Evolutionary conservation across 1,140 invertebrate species (phyloP).

Genomic region (Apocrypta bakeri): DNA sequence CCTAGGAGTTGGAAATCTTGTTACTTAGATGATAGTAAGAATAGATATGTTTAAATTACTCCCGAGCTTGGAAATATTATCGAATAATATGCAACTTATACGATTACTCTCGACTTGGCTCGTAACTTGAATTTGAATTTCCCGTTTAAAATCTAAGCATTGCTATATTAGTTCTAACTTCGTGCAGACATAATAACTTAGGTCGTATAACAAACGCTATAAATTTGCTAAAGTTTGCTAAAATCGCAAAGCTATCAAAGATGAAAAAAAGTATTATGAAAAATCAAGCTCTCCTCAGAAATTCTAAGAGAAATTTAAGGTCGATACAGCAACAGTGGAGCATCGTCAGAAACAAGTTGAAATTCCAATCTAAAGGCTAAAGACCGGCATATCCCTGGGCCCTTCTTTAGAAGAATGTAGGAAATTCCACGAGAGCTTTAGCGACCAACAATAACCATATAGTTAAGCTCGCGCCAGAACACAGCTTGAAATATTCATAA

Average conservation of each 20-base stretch:
- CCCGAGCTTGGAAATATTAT: too few species aligned
- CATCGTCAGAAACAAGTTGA: slow-evolving; percentile 5
- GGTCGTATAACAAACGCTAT: too few species aligned
- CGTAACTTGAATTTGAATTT: too few species aligned
- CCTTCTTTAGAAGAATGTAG: not conserved
- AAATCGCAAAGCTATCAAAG: not conserved
- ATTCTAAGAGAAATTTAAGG: not conserved
- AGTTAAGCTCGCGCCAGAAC: slow-evolving; percentile 5
- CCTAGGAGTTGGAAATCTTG: too few species aligned
- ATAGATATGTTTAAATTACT: too few species aligned
- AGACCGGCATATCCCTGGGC: not conserved
- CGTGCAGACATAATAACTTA: too few species aligned
- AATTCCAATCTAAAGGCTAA: slow-evolving; percentile 22
- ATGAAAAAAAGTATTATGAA: not conserved
- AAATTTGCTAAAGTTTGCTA: too few species aligned
- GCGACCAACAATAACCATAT: slow-evolving; percentile 25
- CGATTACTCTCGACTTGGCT: too few species aligned
- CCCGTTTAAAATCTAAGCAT: too few species aligned
- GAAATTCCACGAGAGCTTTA: slow-evolving; percentile 22
- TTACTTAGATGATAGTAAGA: too few species aligned
- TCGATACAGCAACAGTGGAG: not conserved
- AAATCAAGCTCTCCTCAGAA: not conserved
- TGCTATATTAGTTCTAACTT: too few species aligned
- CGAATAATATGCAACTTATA: too few species aligned
- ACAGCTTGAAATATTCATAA: slow-evolving; percentile 38